Percentiles rank a stretch among this genome's conserved stretches.
Conservation (phyloP, 2,797 vertebrate genomes). For the Garrulus glandarius region DNA sequence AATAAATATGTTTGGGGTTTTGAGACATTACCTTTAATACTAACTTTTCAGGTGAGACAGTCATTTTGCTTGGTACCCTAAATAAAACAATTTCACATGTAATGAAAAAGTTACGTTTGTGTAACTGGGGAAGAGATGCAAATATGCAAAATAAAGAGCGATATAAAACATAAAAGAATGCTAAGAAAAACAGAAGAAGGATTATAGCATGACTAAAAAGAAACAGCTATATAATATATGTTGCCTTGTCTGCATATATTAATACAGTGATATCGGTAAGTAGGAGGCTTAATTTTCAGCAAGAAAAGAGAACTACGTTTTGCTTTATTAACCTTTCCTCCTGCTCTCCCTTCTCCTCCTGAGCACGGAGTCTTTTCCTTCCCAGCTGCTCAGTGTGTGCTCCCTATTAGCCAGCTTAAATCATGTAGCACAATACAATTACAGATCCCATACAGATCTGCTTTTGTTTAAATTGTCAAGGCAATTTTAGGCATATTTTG, state of each 20-base stretch:
- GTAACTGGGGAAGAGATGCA: not conserved
- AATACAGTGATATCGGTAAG: not conserved
- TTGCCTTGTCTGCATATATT: not conserved
- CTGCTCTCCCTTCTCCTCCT: not conserved
- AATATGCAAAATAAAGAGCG: not conserved
- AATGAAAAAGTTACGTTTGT: not conserved
- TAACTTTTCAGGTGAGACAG: not conserved
- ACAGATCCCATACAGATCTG: slow-evolving; percentile 34
- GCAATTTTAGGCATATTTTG: slow-evolving; percentile 29
- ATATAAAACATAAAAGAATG: not conserved
- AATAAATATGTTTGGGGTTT: not conserved
- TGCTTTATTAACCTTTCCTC: slow-evolving; percentile 15
- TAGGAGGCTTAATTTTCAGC: not conserved
- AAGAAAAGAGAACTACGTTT: not conserved
- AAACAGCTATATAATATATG: not conserved
- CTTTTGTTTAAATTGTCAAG: slow-evolving; percentile 59
- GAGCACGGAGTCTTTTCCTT: not conserved
- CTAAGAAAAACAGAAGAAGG: not conserved
- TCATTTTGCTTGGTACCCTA: not conserved
- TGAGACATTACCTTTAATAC: not conserved
- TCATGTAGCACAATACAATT: slow-evolving; percentile 13
- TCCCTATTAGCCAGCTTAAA: slow-evolving; percentile 31
- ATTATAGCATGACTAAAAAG: not conserved
- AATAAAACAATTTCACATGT: not conserved
- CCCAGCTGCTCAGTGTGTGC: slow-evolving; percentile 25